Percentiles rank a stretch among this genome's conserved stretches.
Evolutionary conservation across 2,113 vertebrate genomes (phyloP).

Genomic region (Dipodomys ordii): DNA sequence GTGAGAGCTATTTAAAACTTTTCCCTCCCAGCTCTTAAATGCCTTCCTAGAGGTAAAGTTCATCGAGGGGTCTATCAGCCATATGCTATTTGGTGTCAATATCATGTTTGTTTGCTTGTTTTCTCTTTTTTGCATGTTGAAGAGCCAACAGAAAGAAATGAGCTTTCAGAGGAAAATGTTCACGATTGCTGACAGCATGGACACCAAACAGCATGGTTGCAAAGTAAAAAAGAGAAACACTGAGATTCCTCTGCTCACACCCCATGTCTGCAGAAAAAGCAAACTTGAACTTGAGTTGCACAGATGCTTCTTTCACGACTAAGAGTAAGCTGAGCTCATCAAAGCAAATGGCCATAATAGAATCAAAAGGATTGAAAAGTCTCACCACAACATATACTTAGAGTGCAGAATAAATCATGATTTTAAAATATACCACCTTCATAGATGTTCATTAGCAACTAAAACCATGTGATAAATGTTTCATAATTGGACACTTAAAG

Average conservation of each 20-base stretch:
- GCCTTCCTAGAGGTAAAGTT: constrained; percentile 79
- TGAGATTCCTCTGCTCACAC: neutral
- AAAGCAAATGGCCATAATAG: constrained; percentile 47
- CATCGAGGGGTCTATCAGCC: constrained; percentile 63
- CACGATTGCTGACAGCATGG: neutral
- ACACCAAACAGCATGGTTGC: neutral
- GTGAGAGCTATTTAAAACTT: constrained; percentile 84
- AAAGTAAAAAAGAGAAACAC: fast-evolving
- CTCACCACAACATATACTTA: neutral
- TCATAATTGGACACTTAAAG: constrained; percentile 76
- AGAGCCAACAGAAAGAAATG: neutral
- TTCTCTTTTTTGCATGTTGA: neutral
- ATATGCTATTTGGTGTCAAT: constrained; percentile 70
- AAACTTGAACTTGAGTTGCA: neutral
- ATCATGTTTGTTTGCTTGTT: neutral
- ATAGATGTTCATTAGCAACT: constrained; percentile 62
- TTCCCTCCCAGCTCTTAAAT: constrained; percentile 58
- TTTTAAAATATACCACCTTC: constrained; percentile 69
- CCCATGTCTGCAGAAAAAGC: neutral
- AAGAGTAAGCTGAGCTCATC: neutral
- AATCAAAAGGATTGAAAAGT: constrained; percentile 63
- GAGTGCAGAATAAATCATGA: neutral
- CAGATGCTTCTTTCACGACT: neutral
- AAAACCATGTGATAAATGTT: constrained; percentile 67
- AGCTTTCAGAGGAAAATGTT: neutral